Conservation (phyloP, 2,113 vertebrate species). For the Pavo muticus region DNA sequence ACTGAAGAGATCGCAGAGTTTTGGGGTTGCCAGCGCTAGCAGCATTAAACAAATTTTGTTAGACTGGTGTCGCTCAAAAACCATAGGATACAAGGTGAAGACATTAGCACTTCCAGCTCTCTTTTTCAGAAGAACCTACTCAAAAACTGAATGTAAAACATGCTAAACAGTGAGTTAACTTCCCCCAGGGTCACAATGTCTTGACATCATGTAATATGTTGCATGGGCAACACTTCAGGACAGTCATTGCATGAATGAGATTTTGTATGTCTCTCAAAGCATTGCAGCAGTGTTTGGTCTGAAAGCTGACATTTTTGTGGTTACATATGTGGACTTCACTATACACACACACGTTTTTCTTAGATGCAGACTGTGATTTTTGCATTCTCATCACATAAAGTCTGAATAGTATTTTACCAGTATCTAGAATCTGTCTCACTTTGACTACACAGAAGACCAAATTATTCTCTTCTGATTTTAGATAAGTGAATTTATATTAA, state of each 20-base stretch:
- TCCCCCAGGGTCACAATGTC: not conserved
- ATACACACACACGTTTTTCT: not conserved
- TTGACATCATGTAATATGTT: not conserved
- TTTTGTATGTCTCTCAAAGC: not conserved
- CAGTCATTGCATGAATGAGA: not conserved
- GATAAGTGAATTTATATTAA: not conserved
- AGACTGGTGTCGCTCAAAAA: constrained; percentile 97
- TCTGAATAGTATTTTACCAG: not conserved
- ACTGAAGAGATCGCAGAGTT: constrained; percentile 93
- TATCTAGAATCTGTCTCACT: not conserved
- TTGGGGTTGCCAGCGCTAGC: constrained; percentile 89
- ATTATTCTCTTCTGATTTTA: not conserved
- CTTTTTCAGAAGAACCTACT: not conserved
- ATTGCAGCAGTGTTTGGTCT: not conserved
- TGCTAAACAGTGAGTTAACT: not conserved
- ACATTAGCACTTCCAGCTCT: not conserved
- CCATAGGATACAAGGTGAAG: constrained; percentile 91
- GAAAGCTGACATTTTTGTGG: not conserved
- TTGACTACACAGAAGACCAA: not conserved
- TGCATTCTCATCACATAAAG: not conserved
- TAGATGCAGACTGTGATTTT: not conserved
- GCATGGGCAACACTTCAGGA: not conserved
- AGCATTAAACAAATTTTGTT: constrained; percentile 95
- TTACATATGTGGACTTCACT: not conserved
- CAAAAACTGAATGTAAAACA: not conserved